Conservation (phyloP, 2,888 invertebrate species). For the Drosophila prostipennis region DNA sequence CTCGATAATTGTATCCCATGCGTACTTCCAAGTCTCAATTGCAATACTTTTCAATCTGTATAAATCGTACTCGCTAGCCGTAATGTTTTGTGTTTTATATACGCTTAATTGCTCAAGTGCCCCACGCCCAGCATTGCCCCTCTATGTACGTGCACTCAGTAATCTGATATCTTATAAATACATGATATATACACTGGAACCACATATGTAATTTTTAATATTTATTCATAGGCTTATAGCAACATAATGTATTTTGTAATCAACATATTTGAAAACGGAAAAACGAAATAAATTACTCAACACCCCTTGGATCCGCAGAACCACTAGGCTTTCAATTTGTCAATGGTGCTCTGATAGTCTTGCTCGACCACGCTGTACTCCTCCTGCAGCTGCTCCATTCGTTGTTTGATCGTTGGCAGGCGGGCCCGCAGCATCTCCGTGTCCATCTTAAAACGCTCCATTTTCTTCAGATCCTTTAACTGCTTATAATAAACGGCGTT, state of each 20-base stretch:
- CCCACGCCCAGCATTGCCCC: slow-evolving; percentile 42
- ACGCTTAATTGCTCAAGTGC: slow-evolving; percentile 48
- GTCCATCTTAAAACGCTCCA: slow-evolving; percentile 82
- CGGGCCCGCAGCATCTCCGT: slow-evolving; percentile 80
- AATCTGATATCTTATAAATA: slow-evolving; percentile 33
- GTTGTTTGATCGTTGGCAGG: slow-evolving; percentile 79
- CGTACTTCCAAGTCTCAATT: slow-evolving; percentile 60
- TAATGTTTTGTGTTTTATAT: slow-evolving; percentile 31
- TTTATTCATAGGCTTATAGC: slow-evolving; percentile 75
- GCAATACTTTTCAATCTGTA: slow-evolving; percentile 30
- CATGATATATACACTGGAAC: slow-evolving; percentile 27
- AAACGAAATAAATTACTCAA: slow-evolving; percentile 75
- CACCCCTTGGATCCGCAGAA: slow-evolving; percentile 46
- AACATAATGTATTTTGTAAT: slow-evolving; percentile 76
- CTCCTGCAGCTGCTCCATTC: slow-evolving; percentile 81
- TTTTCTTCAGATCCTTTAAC: slow-evolving; percentile 81
- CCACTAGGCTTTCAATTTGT: slow-evolving; percentile 65
- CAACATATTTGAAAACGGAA: slow-evolving; percentile 66
- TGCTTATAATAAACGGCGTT: slow-evolving; percentile 86
- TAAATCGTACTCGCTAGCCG: slow-evolving; percentile 38
- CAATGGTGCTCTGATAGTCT: slow-evolving; percentile 80
- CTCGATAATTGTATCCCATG: slow-evolving; percentile 39
- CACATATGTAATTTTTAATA: slow-evolving; percentile 53
- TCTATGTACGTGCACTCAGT: slow-evolving; percentile 33
- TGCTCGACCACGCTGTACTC: slow-evolving; percentile 81